Conservation (phyloP, 2,888 invertebrate species). For the Caenorhabditis sp. region DNA sequence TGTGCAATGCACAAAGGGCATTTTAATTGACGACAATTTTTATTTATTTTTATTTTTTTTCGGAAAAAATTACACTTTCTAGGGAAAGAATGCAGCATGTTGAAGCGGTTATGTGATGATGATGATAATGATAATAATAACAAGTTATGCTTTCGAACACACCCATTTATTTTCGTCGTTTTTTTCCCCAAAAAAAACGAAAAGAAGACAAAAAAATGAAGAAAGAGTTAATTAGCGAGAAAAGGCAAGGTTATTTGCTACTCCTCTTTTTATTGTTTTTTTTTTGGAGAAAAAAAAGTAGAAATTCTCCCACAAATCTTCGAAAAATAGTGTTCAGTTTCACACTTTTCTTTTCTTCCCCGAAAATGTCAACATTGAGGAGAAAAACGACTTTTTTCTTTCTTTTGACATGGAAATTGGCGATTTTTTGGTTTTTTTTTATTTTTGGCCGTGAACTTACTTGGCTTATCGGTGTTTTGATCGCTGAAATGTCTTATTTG, state of each 20-base stretch:
- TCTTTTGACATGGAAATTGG: not conserved
- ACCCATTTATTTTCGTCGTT: not conserved
- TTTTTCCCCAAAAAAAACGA: no score
- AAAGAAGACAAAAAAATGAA: no score
- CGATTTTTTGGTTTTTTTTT: not conserved
- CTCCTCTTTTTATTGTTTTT: not conserved
- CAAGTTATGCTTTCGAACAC: not conserved
- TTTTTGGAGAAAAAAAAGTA: not conserved
- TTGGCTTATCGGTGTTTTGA: no score
- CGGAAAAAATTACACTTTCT: not conserved
- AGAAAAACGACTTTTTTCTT: not conserved
- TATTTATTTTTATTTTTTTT: not conserved
- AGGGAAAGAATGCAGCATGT: not conserved
- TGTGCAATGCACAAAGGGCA: not conserved
- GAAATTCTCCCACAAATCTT: not conserved
- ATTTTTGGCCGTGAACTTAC: no score
- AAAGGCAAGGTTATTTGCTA: not conserved
- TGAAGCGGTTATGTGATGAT: not conserved
- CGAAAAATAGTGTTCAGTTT: not conserved
- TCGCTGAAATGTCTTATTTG: no score
- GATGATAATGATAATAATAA: not conserved
- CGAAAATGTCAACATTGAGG: not conserved
- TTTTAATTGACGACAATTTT: not conserved
- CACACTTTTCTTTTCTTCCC: not conserved
- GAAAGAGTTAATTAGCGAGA: not conserved